phyloP scores from a whole-genome alignment of 2,797 vertebrate genomes.

The Monodelphis domestica region DNA sequence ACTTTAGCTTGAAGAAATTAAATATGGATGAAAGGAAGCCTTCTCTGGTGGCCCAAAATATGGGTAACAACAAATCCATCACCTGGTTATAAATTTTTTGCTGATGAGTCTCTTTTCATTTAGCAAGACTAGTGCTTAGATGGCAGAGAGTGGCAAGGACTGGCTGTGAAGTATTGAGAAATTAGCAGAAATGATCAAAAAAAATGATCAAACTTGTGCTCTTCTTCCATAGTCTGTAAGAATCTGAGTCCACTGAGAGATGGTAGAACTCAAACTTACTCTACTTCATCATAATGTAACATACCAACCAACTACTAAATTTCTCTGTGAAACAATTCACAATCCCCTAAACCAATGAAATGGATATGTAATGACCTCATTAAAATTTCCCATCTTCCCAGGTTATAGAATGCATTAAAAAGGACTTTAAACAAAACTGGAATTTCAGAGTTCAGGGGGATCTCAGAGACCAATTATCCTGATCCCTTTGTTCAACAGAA shows the following conservation, averaged over 20 bases:
- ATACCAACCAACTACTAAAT: background rate
- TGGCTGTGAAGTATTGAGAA: background rate
- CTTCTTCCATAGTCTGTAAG: background rate
- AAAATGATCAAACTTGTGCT: background rate
- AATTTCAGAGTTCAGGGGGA: background rate
- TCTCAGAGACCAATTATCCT: background rate
- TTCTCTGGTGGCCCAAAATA: conserved; percentile 32
- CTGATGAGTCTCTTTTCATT: background rate
- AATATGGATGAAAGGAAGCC: conserved; percentile 28
- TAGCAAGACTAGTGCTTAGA: background rate
- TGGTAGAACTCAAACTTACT: background rate
- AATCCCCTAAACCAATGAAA: background rate
- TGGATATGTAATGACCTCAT: background rate
- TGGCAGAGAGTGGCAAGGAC: background rate
- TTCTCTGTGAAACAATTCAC: background rate
- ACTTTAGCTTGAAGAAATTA: conserved; percentile 13
- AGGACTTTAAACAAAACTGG: background rate
- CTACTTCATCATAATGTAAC: background rate
- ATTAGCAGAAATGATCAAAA: background rate
- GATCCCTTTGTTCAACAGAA: background rate
- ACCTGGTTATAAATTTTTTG: background rate
- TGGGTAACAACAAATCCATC: background rate
- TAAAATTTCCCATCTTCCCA: background rate
- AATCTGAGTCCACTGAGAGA: background rate
- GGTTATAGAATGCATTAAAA: background rate